Conservation (phyloP, 2,113 vertebrate genomes). For the Hemiscyllium ocellatum region DNA sequence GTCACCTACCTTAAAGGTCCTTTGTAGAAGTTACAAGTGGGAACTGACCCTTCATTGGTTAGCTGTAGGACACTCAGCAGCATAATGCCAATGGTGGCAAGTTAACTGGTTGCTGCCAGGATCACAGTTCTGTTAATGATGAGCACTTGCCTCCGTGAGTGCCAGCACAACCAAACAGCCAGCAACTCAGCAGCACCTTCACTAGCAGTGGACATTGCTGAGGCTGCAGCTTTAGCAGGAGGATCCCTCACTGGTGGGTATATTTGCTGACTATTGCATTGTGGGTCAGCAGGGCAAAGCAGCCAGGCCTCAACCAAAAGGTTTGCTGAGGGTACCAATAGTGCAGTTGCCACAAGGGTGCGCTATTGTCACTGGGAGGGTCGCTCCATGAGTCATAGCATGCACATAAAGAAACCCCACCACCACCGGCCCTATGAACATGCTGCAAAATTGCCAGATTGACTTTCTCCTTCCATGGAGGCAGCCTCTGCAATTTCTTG, state of each 20-base stretch:
- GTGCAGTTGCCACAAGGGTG: background rate
- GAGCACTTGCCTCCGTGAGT: background rate
- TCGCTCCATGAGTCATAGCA: background rate
- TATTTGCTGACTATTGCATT: background rate
- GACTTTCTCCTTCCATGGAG: background rate
- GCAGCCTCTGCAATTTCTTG: background rate
- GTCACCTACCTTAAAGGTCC: background rate
- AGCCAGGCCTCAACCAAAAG: background rate
- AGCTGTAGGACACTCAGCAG: background rate
- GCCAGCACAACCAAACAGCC: background rate
- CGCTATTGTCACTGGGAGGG: too few species aligned
- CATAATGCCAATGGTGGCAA: background rate
- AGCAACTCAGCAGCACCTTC: background rate
- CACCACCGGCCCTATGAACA: background rate
- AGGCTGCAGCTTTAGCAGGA: background rate
- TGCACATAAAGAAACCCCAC: background rate
- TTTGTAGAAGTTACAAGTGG: background rate
- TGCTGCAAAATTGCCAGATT: background rate
- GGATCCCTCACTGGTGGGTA: background rate
- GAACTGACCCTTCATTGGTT: background rate
- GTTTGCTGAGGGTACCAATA: background rate
- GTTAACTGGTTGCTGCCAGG: too few species aligned
- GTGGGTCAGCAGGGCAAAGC: too few species aligned
- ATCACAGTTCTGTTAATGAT: background rate
- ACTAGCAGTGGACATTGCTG: background rate